These are phyloP conservation scores for Anser brachyrhynchus DNA, from an alignment of 2,113 vertebrate genomes.

Conservation along the genomic window DNA sequence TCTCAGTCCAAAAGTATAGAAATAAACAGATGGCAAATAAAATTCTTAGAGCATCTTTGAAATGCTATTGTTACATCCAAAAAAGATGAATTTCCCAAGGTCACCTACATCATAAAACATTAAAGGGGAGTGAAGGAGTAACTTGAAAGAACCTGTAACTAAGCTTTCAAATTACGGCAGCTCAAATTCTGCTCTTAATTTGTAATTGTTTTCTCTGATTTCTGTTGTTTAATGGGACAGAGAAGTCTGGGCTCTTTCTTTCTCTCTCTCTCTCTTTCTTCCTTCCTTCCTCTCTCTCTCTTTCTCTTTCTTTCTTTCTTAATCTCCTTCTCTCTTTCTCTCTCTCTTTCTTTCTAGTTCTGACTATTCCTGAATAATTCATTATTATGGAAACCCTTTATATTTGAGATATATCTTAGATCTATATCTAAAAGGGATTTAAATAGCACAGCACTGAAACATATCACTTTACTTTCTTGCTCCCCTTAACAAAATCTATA, in stretches of 20 bases:
- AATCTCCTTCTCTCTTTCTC: not conserved
- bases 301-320: not conserved
- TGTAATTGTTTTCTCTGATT: not conserved
- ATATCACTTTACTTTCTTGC: not conserved
- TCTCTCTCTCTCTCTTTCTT: not conserved
- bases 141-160: not conserved
- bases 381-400: not conserved
- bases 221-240: not conserved
- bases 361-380: not conserved
- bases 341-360: not conserved
- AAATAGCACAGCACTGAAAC: not conserved
- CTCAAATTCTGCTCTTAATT: not conserved
- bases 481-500: not conserved
- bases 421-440: not conserved
- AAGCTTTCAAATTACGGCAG: not conserved
- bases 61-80: not conserved
- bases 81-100: not conserved
- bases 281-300: too few relatives aligned
- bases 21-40: constrained; percentile 25
- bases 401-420: not conserved
- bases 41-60: not conserved
- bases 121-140: not conserved
- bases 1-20: not conserved
- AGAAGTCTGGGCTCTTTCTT: not conserved
- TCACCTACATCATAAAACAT: not conserved